A percentile compares a stretch with the other conserved stretches of the same genome.
These are phyloP conservation scores for Bolinopsis microptera DNA, from an alignment of 37 sponge, comb jelly and placozoan genomes.

Conservation along the genomic window DNA sequence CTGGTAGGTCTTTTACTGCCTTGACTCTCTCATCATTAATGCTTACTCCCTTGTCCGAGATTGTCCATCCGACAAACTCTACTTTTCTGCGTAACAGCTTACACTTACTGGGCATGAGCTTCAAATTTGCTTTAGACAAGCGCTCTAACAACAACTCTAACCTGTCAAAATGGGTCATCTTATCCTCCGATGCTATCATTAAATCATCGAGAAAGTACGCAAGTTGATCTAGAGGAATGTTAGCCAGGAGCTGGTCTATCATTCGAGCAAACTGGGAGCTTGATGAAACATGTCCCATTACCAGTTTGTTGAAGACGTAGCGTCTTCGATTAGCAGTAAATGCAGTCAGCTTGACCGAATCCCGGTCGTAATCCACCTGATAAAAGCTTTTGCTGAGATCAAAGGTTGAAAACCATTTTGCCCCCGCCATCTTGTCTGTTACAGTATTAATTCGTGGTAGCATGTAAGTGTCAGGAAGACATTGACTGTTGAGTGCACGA, in stretches of 20 bases:
- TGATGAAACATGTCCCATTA: constrained; percentile 26
- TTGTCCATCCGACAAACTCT: background rate
- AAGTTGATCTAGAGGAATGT: background rate
- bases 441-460: background rate
- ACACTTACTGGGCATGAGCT: background rate
- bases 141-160: background rate
- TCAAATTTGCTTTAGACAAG: background rate
- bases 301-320: constrained; percentile 29
- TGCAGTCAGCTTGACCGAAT: background rate
- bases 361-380: constrained; percentile 10
- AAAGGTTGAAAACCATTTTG: background rate
- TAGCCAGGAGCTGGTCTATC: background rate
- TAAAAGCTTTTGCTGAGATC: background rate
- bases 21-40: background rate
- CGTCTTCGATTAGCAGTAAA: constrained; percentile 2
- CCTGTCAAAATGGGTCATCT: background rate
- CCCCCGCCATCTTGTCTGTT: constrained; percentile 16
- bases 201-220: constrained; percentile 21
- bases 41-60: background rate
- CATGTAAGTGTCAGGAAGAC: background rate
- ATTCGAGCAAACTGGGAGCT: background rate
- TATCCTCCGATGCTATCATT: background rate
- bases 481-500: constrained; percentile 18
- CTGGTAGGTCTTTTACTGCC: background rate
- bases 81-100: background rate